These are phyloP conservation scores for Hypsopygia costalis DNA, from an alignment of 2,888 invertebrate species.

Conservation along the genomic window DNA sequence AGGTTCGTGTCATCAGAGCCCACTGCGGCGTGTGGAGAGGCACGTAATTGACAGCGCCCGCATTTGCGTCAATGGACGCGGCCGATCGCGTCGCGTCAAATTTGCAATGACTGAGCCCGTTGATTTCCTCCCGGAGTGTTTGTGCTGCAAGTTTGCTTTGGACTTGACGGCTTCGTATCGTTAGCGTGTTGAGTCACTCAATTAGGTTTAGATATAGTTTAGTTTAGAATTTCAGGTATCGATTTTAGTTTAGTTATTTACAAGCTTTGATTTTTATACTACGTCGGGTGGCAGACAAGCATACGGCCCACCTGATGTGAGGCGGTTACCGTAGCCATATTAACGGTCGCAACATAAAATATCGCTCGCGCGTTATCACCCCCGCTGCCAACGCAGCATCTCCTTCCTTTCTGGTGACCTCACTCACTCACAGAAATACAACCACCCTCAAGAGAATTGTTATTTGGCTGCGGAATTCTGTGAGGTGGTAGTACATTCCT, in stretches of 20 bases:
- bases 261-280: not conserved
- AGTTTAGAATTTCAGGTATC: not conserved
- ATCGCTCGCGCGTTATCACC: too few species aligned
- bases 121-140: constrained; percentile 14
- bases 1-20: constrained; percentile 4
- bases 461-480: too few species aligned
- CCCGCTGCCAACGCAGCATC: too few species aligned
- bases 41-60: constrained; percentile 20
- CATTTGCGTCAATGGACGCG: constrained; percentile 13
- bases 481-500: too few species aligned
- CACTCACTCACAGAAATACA: too few species aligned
- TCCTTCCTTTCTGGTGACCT: too few species aligned
- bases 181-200: not conserved
- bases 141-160: constrained; percentile 12
- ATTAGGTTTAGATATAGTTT: constrained; percentile 2
- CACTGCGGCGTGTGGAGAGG: constrained; percentile 13
- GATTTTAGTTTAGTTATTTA: not conserved
- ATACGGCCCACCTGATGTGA: too few species aligned
- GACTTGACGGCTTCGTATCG: constrained; percentile 8
- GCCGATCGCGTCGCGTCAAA: constrained; percentile 13
- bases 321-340: too few species aligned
- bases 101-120: constrained; percentile 15
- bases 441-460: too few species aligned
- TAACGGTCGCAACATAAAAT: too few species aligned
- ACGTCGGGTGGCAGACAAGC: too few species aligned